Percentiles rank a stretch among this genome's conserved stretches.
Evolutionary conservation across 2,888 invertebrate genomes (phyloP).

Genomic region (Cinara cedri): DNA sequence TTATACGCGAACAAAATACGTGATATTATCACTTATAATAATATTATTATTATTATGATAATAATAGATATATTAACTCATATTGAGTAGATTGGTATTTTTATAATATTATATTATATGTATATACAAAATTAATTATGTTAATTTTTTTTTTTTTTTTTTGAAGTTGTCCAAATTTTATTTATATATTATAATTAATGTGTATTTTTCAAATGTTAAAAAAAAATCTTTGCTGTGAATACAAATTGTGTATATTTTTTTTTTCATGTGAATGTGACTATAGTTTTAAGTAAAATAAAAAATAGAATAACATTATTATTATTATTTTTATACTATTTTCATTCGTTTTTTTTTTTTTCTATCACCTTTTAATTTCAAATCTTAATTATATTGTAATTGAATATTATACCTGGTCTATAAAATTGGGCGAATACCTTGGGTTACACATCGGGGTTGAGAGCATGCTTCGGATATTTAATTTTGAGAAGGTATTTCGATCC

Average conservation of each 20-base stretch:
- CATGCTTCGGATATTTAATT: no score
- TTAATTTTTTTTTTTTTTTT: slow-evolving; percentile 21
- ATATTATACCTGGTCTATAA: no score
- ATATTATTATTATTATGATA: not conserved
- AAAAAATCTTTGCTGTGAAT: slow-evolving; percentile 12
- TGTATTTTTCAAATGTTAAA: slow-evolving; percentile 12
- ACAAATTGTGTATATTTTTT: not conserved
- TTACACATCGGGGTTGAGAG: no score
- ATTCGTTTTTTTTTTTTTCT: not conserved
- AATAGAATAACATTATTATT: slow-evolving; percentile 25
- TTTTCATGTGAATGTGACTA: slow-evolving; percentile 26
- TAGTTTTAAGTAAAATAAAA: slow-evolving; percentile 25
- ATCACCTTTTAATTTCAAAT: no score
- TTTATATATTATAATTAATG: slow-evolving; percentile 7
- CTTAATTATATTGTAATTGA: no score
- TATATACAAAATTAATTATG: not conserved
- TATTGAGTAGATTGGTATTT: slow-evolving; percentile 30
- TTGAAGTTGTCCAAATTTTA: slow-evolving; percentile 35
- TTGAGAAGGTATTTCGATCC: no score
- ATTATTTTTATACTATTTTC: slow-evolving; percentile 44
- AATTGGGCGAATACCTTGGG: no score
- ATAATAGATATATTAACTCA: slow-evolving; percentile 28
- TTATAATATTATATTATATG: slow-evolving; percentile 13
- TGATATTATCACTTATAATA: not conserved
- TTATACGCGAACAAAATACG: slow-evolving; percentile 29